Evolutionary conservation across 2,797 vertebrate species (phyloP), one percentile per base, ranked within the genome.

Genomic region (Danio tinwini): DNA sequence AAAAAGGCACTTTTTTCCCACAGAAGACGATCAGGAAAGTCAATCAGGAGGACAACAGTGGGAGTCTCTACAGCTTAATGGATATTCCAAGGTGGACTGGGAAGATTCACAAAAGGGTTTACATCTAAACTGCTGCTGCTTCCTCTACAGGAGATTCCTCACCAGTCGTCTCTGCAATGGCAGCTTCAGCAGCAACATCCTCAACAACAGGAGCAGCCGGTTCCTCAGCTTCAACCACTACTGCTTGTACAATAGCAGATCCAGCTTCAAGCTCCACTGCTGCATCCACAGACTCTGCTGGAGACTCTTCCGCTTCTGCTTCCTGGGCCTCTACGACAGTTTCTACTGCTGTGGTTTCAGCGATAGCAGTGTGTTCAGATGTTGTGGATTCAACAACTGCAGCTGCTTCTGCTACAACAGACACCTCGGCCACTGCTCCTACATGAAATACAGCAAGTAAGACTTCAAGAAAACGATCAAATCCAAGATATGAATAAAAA

Each of bases 91-190:
- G 19, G 21, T 13, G 10, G 39, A 39, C 13, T 44, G 17, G 58
- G 49, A 64, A 56, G 69, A 42, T 52, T 63, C 67, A 52, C 67
- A 61, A 5, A 29, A 6, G 73, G 45, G 19, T 62, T 73, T 42
- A 73, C 58, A 44, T 74, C 65, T 79, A 70, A 12, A 47, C 47
- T n/a, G 61, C 68, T n/a, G 61, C 68, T 50, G 47, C 53, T 56
- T 82, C 63, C 79, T 91, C 91, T 45, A 79, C 82, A 49, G 85
- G 78, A 1, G 88, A 79, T 12, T 58, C 82, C 63, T 89, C 89
- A 74, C 64, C 78, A 7, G 45, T 64, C 16, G 56, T 59, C 61
- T 72, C 82, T 9, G 64, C 71, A 5, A 64, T 37, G 7, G 56
- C 21, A 8, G 12, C 53, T 6, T 81, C 5, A 4, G 12, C 56